phyloP scores from a whole-genome alignment of 2,113 vertebrate species.

The Otocyon megalotis region DNA sequence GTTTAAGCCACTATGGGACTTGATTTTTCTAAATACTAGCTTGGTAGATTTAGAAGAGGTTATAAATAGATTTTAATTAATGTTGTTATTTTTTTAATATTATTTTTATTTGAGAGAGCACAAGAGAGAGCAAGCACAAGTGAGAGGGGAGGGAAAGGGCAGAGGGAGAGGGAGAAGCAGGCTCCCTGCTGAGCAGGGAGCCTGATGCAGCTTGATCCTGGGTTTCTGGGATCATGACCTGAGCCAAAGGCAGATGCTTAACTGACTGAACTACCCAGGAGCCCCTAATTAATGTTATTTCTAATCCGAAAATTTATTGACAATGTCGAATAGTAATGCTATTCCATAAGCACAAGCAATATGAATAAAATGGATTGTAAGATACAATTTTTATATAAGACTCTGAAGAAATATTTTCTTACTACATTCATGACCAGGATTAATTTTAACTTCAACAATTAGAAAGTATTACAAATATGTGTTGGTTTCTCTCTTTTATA shows the following conservation, averaged over 20 bases:
- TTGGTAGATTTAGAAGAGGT: background rate
- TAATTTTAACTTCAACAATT: background rate
- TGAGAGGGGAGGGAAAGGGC: too few species aligned
- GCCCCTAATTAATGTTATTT: background rate
- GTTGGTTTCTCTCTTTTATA: background rate
- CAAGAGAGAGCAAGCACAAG: too few species aligned
- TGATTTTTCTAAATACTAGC: slow-evolving; percentile 14
- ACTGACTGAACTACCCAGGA: too few species aligned
- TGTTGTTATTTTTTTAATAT: background rate
- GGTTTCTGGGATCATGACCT: too few species aligned
- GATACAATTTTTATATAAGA: background rate
- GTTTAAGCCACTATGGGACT: background rate
- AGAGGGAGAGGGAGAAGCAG: too few species aligned
- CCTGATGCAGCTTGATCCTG: too few species aligned
- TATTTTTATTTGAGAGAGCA: too few species aligned
- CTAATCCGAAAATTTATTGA: background rate
- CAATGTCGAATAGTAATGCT: background rate
- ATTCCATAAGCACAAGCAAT: background rate
- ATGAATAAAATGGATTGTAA: background rate
- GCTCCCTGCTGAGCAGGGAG: too few species aligned
- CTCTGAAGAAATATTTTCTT: background rate
- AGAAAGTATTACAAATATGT: background rate
- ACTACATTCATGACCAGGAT: background rate
- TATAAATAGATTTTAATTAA: slow-evolving; percentile 12
- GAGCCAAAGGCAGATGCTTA: too few species aligned